phyloP scores from a whole-genome alignment of 2,113 vertebrate genomes.

The Chamaea fasciata region DNA sequence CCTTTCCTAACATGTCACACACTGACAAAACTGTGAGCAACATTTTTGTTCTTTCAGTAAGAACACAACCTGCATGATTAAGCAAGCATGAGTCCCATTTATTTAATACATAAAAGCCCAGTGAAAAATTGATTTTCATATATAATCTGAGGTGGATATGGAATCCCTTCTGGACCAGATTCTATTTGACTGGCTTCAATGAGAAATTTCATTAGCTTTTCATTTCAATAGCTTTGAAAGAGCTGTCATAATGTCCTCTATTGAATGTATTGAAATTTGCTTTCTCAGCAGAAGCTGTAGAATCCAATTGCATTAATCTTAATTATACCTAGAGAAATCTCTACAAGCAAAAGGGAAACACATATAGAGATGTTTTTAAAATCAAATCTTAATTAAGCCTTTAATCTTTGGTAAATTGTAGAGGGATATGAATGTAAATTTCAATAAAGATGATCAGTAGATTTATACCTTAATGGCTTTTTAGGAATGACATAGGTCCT shows the following conservation, averaged over 20 bases:
- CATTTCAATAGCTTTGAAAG: conserved; percentile 14
- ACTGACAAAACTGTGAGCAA: neutral
- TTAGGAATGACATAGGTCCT: neutral
- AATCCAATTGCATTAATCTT: neutral
- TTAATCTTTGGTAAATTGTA: neutral
- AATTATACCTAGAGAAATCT: neutral
- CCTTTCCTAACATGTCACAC: neutral
- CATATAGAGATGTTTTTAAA: neutral
- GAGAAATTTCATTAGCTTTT: neutral
- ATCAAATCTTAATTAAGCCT: neutral
- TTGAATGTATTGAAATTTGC: neutral
- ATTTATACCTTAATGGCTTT: neutral
- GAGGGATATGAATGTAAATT: neutral
- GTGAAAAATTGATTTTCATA: conserved; percentile 1
- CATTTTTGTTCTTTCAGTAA: neutral
- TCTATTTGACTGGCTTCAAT: neutral
- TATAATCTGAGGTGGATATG: neutral
- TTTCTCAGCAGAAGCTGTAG: neutral
- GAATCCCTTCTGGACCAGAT: conserved; percentile 1
- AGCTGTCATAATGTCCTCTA: neutral
- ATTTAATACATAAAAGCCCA: neutral
- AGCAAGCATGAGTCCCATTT: neutral
- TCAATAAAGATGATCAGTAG: neutral
- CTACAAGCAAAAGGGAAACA: neutral
- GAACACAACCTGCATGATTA: neutral